phyloP scores from a whole-genome alignment of 2,888 invertebrate genomes.

The Sesia apiformis region DNA sequence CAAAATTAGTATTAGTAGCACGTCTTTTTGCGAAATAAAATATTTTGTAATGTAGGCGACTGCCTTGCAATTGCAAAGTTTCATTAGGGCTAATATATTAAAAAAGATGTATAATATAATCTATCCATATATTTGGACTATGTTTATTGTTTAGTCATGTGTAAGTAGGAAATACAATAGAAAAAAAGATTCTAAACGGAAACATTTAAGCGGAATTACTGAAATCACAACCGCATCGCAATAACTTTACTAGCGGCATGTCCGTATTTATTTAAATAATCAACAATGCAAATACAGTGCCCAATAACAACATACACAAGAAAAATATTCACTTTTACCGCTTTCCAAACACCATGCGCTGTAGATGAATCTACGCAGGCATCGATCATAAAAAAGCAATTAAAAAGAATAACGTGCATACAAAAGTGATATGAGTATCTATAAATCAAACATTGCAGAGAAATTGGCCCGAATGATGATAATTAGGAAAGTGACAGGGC shows the following conservation, averaged over 20 bases:
- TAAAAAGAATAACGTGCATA: slow-evolving; percentile 25
- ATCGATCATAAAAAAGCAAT: slow-evolving; percentile 3
- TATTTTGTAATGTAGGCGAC: too few relatives aligned
- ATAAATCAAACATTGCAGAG: slow-evolving; percentile 49
- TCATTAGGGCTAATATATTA: too few relatives aligned
- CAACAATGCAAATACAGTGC: background rate
- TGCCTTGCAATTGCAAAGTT: too few relatives aligned
- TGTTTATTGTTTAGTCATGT: too few relatives aligned
- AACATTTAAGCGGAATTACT: too few relatives aligned
- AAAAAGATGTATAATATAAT: too few relatives aligned
- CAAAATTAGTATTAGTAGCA: too few relatives aligned
- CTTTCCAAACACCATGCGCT: slow-evolving; percentile 3
- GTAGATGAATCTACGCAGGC: slow-evolving; percentile 3
- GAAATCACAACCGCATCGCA: too few relatives aligned
- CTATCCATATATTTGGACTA: too few relatives aligned
- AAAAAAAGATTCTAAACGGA: too few relatives aligned
- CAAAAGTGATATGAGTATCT: slow-evolving; percentile 29
- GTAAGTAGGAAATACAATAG: too few relatives aligned
- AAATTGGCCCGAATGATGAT: slow-evolving; percentile 41
- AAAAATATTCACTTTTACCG: slow-evolving; percentile 3
- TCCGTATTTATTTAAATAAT: background rate
- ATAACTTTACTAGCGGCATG: background rate
- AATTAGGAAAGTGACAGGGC: slow-evolving; percentile 66
- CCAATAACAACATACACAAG: background rate
- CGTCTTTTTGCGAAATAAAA: too few relatives aligned